phyloP scores from a whole-genome alignment of 1,140 invertebrate genomes.

The Dreissena polymorpha region DNA sequence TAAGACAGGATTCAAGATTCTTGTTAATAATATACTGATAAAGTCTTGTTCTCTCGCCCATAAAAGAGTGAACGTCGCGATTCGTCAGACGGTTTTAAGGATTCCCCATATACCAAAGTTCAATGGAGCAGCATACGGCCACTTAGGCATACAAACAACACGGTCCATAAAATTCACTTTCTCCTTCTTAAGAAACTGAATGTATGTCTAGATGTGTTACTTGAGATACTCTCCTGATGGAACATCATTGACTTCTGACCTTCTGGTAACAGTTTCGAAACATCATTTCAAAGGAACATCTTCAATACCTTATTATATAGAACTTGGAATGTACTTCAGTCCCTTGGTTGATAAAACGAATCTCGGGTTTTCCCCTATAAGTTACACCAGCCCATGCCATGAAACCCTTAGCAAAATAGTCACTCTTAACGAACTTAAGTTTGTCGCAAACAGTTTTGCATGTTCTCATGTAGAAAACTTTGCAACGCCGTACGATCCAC shows the following conservation, averaged over 20 bases:
- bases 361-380: background rate
- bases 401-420: constrained; percentile 17
- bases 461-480: background rate
- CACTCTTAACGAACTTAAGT: background rate
- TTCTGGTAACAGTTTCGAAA: background rate
- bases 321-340: background rate
- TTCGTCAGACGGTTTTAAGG: constrained; percentile 2
- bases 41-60: background rate
- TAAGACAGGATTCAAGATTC: constrained; percentile 18
- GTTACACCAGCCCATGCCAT: constrained; percentile 27
- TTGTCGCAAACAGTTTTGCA: constrained; percentile 3
- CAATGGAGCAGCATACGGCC: constrained; percentile 20
- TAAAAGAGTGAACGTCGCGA: constrained; percentile 13
- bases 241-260: background rate
- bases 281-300: constrained; percentile 9
- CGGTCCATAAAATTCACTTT: constrained; percentile 5
- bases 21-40: constrained; percentile 22
- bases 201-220: constrained; percentile 15
- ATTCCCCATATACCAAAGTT: constrained; percentile 22
- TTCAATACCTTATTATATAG: constrained; percentile 10
- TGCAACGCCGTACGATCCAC: constrained; percentile 4
- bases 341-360: background rate
- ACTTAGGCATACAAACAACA: constrained; percentile 30
- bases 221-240: constrained; percentile 13
- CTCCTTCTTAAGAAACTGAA: constrained; percentile 14